Conservation (phyloP, 2,113 vertebrate genomes). For the Willisornis vidua region DNA sequence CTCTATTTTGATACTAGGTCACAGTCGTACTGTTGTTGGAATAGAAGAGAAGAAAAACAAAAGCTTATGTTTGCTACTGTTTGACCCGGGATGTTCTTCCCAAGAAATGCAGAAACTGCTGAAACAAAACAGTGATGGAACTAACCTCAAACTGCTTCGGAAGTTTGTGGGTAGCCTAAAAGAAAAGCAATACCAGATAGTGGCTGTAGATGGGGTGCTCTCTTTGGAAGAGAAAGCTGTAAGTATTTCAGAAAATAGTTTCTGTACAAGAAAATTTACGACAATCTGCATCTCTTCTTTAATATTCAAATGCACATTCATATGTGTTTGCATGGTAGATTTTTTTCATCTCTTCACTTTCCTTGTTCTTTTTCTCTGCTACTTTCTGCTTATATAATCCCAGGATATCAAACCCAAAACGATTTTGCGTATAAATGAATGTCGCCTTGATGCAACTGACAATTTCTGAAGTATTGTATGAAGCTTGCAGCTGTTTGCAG, state of each 20-base stretch:
- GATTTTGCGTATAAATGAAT: not conserved
- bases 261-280: not conserved
- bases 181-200: constrained; percentile 92
- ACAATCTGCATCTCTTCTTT: not conserved
- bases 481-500: not conserved
- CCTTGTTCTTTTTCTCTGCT: not conserved
- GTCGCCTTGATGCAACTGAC: not conserved
- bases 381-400: not conserved
- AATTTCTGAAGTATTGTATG: not conserved
- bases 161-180: constrained; percentile 83
- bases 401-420: not conserved
- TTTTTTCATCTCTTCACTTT: not conserved
- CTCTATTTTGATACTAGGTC: constrained; percentile 77
- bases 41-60: constrained; percentile 89
- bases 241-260: constrained; percentile 50
- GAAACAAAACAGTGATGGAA: constrained; percentile 59
- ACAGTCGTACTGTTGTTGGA: constrained; percentile 89
- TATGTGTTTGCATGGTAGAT: not conserved
- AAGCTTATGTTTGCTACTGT: constrained; percentile 84
- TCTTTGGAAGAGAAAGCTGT: constrained; percentile 87
- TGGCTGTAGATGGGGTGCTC: constrained; percentile 82
- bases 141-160: constrained; percentile 74
- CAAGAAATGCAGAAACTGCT: constrained; percentile 84
- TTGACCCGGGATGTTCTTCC: constrained; percentile 85
- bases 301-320: not conserved